These are phyloP conservation scores for Amblyraja radiata DNA, from an alignment of 2,797 vertebrate species.

Conservation along the genomic window DNA sequence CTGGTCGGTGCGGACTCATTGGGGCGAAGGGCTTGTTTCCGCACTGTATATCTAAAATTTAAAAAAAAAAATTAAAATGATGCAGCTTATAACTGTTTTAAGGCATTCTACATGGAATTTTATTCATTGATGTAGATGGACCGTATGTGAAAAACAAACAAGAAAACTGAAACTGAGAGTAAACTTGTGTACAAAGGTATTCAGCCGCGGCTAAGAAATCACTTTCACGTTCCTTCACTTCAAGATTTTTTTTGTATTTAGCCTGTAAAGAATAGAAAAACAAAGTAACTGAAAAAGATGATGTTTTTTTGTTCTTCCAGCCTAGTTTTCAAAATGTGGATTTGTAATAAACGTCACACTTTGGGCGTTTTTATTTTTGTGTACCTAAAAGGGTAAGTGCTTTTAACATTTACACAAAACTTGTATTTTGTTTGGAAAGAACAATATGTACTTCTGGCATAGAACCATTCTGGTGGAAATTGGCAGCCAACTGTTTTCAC, in stretches of 20 bases:
- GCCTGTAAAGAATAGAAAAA: background rate
- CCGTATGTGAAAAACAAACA: background rate
- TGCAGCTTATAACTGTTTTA: background rate
- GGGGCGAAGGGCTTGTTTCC: no score
- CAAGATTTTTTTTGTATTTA: background rate
- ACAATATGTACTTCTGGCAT: constrained; percentile 14
- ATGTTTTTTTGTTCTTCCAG: background rate
- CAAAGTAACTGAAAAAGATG: background rate
- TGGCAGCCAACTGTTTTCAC: background rate
- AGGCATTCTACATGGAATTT: background rate
- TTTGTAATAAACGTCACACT: background rate
- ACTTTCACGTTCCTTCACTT: background rate
- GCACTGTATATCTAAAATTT: no score
- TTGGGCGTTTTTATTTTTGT: background rate
- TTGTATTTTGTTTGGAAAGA: background rate
- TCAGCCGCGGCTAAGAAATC: background rate
- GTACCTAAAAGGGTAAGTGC: background rate
- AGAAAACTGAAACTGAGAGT: background rate
- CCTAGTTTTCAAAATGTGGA: background rate
- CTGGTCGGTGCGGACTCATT: no score
- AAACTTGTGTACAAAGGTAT: background rate
- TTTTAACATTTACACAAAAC: background rate
- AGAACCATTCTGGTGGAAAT: background rate
- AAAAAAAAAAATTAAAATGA: no score
- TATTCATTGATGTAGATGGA: background rate